A percentile compares a stretch with the other conserved stretches of the same genome.
Conservation (phyloP, 2,113 vertebrate species). For the Origma solitaria region DNA sequence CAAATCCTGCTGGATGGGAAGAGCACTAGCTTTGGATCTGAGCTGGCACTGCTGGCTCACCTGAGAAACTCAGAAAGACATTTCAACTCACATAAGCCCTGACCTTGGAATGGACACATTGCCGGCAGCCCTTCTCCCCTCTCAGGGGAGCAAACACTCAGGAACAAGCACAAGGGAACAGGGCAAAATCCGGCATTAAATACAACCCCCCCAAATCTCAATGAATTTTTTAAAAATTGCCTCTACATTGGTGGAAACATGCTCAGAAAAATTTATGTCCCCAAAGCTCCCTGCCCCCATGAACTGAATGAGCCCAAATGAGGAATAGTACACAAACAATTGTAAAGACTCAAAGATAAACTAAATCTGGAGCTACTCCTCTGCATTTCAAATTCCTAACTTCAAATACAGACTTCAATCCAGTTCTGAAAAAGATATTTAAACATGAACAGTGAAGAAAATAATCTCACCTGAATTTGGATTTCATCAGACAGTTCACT, state of each 20-base stretch:
- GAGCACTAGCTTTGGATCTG: rapidly evolving
- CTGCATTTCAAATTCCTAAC: not conserved
- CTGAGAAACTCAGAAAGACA: too few species aligned
- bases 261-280: not conserved
- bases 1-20: not conserved
- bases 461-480: conserved; percentile 85
- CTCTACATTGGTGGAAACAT: not conserved
- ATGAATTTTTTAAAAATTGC: not conserved
- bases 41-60: not conserved
- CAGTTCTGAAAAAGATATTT: not conserved
- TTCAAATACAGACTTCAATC: not conserved
- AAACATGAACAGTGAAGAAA: not conserved
- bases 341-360: not conserved
- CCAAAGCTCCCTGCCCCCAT: not conserved
- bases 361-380: not conserved
- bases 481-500: conserved; percentile 87
- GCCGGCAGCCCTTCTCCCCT: too few species aligned
- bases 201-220: not conserved
- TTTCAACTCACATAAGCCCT: too few species aligned
- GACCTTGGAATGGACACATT: too few species aligned
- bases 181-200: not conserved
- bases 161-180: too few species aligned
- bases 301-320: not conserved
- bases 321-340: not conserved
- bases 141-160: too few species aligned